A percentile compares a stretch with the other conserved stretches of the same genome.
Conservation (phyloP, 2,797 vertebrate genomes). For the Danio choprae region DNA sequence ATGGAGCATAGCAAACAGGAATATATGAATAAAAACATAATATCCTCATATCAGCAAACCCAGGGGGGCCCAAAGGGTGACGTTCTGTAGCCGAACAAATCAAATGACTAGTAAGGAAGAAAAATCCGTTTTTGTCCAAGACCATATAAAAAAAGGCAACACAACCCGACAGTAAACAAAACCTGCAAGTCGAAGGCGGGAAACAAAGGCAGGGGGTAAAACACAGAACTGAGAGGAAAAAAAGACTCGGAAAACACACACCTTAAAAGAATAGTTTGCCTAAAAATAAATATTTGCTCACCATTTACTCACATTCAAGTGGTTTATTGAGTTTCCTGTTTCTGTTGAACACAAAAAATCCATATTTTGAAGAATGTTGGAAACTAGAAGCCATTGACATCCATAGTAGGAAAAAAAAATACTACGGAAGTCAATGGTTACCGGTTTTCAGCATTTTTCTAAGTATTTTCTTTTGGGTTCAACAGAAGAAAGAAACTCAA, state of each 20-base stretch:
- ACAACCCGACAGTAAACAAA: not conserved
- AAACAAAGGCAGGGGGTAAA: not conserved
- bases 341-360: not conserved
- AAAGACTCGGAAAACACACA: not conserved
- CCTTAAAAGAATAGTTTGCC: not conserved
- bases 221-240: not conserved
- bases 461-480: too few relatives aligned
- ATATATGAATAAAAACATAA: slow-evolving; percentile 28
- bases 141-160: not conserved
- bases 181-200: not conserved
- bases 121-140: slow-evolving; percentile 14
- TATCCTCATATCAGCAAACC: slow-evolving; percentile 19
- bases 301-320: not conserved
- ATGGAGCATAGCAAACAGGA: slow-evolving; percentile 19
- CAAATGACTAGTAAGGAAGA: slow-evolving; percentile 30
- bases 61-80: not conserved
- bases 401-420: too few relatives aligned
- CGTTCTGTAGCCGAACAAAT: slow-evolving; percentile 26
- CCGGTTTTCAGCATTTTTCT: too few relatives aligned
- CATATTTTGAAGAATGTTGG: too few relatives aligned
- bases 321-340: not conserved
- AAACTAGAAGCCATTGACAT: too few relatives aligned
- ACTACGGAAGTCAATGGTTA: too few relatives aligned
- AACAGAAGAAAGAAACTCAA: too few relatives aligned
- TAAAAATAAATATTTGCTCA: not conserved